phyloP scores from a whole-genome alignment of 2,888 invertebrate species.

The Andrena chrysosceles region DNA sequence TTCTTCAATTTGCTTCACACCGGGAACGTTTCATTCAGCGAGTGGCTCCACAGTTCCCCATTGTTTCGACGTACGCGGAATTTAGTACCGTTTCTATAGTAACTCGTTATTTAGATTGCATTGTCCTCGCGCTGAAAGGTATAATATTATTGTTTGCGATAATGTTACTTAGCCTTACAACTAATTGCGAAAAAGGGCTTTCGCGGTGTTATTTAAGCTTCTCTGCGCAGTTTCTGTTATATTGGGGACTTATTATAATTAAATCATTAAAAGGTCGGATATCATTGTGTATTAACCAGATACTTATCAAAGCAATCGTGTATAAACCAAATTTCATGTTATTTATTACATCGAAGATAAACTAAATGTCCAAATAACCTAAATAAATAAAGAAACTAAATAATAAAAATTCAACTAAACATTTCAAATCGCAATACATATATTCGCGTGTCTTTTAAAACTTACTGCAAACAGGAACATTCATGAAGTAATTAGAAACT shows the following conservation, averaged over 20 bases:
- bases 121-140: conserved; percentile 5
- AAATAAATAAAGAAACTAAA: not conserved
- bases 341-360: not conserved
- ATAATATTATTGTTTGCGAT: conserved; percentile 21
- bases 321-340: too few species aligned
- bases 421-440: not conserved
- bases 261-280: not conserved
- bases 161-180: not conserved
- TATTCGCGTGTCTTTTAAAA: not conserved
- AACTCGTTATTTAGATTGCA: conserved; percentile 31
- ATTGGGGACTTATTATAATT: not conserved
- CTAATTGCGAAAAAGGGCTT: not conserved
- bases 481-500: too few species aligned
- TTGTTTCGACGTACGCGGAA: not conserved
- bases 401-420: not conserved
- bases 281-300: too few species aligned
- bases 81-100: conserved; percentile 8
- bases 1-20: conserved; percentile 39
- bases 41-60: not conserved
- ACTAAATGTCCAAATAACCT: too few species aligned
- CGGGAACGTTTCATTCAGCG: conserved; percentile 28
- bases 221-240: not conserved
- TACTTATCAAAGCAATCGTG: too few species aligned
- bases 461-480: too few species aligned
- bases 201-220: not conserved